Evolutionary conservation across 2,113 vertebrate genomes (phyloP).

Genomic region (Podilymbus podiceps): DNA sequence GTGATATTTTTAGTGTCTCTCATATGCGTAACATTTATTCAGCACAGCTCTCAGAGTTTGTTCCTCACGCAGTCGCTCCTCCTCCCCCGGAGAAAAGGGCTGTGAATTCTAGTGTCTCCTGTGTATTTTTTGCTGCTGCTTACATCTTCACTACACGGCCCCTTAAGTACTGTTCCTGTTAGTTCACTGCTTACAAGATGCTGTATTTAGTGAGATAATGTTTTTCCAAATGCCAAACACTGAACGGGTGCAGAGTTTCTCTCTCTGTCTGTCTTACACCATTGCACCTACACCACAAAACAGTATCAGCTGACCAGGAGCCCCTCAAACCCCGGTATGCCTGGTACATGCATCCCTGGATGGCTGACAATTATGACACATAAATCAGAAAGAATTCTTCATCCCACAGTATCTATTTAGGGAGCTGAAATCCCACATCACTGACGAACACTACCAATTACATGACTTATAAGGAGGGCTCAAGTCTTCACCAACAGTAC

Average conservation of each 20-base stretch:
- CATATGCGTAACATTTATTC: background rate
- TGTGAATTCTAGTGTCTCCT: background rate
- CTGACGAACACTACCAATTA: background rate
- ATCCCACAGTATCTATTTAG: background rate
- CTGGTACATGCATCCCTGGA: background rate
- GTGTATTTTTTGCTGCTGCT: background rate
- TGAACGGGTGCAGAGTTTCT: accelerated
- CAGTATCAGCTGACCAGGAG: background rate
- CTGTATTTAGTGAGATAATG: background rate
- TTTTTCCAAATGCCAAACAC: background rate
- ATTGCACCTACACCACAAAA: background rate
- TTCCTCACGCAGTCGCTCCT: background rate
- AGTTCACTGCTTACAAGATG: background rate
- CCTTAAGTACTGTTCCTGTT: background rate
- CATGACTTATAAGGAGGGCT: background rate
- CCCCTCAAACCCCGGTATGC: background rate
- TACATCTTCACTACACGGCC: background rate
- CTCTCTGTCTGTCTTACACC: background rate
- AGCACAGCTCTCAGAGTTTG: background rate
- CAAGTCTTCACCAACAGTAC: background rate
- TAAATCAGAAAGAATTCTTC: background rate
- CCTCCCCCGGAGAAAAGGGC: background rate
- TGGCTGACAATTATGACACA: accelerated
- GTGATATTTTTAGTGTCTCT: background rate
- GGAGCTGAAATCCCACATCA: background rate